Evolutionary conservation across 2,797 vertebrate species (phyloP).

Genomic region (Melanitta fusca): DNA sequence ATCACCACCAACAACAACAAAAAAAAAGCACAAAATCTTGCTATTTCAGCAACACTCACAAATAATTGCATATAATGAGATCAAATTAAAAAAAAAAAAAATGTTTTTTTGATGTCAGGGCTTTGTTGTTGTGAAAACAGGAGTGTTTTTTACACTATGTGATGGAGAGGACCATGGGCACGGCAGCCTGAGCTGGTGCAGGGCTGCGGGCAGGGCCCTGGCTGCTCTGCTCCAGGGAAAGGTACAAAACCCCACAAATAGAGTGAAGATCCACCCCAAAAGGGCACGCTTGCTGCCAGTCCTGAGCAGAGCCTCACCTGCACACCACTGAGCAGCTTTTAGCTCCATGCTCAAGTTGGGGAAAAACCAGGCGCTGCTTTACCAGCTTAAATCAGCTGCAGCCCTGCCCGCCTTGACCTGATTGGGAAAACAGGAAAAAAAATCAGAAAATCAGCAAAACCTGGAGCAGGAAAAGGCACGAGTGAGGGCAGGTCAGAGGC

Average conservation of each 20-base stretch:
- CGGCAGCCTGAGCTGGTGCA: too few relatives aligned
- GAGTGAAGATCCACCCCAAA: neutral
- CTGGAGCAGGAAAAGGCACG: neutral
- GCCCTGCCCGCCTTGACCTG: neutral
- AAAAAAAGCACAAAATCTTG: neutral
- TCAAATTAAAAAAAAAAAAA: neutral
- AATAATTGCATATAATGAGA: neutral
- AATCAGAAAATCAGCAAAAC: neutral
- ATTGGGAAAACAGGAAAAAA: neutral
- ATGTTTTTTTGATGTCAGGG: too few relatives aligned
- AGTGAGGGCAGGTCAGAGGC: neutral
- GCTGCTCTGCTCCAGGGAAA: too few relatives aligned
- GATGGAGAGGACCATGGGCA: too few relatives aligned
- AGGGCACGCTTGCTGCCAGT: neutral
- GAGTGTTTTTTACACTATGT: neutral
- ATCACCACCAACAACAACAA: neutral
- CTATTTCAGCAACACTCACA: too few relatives aligned
- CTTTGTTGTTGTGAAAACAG: neutral
- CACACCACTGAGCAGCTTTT: neutral
- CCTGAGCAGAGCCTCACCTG: fast-evolving
- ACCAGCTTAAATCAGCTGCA: neutral
- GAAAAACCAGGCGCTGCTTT: neutral
- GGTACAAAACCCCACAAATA: neutral
- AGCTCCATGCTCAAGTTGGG: neutral
- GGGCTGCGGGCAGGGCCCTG: too few relatives aligned